Conservation (phyloP, 2,888 invertebrate genomes). For the Dicranocentrus wangi region DNA sequence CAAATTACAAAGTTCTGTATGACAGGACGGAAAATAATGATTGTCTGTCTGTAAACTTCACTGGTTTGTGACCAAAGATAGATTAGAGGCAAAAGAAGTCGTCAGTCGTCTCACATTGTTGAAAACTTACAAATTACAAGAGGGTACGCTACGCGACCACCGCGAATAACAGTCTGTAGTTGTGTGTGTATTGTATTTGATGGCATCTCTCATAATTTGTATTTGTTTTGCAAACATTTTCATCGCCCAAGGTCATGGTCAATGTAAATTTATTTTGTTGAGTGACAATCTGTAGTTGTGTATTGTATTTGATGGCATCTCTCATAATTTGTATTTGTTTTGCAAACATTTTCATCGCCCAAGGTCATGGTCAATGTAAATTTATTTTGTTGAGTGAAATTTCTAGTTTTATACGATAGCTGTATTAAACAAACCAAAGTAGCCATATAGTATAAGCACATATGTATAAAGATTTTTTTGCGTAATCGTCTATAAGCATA, state of each 20-base stretch:
- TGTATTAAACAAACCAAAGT: neutral
- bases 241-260: constrained; percentile 60
- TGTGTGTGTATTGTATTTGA: neutral
- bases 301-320: neutral
- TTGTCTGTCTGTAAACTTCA: too few species aligned
- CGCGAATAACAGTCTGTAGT: neutral
- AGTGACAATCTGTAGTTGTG: constrained; percentile 49
- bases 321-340: constrained; percentile 60
- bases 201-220: constrained; percentile 43
- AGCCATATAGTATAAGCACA: neutral
- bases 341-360: constrained; percentile 43
- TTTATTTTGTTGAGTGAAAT: constrained; percentile 58
- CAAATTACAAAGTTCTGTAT: too few species aligned
- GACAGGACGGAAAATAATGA: too few species aligned
- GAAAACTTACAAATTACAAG: constrained; percentile 44
- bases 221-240: constrained; percentile 57
- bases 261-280: constrained; percentile 59
- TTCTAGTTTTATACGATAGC: constrained; percentile 9
- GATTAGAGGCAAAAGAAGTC: too few species aligned
- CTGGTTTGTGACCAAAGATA: too few species aligned
- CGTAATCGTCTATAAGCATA: neutral
- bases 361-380: constrained; percentile 65
- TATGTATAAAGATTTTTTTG: too few species aligned
- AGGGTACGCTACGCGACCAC: constrained; percentile 47
- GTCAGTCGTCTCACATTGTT: too few species aligned